A percentile compares a stretch with the other conserved stretches of the same genome.
phyloP scores from a whole-genome alignment of 2,113 vertebrate genomes.

The Lepisosteus oculatus region DNA sequence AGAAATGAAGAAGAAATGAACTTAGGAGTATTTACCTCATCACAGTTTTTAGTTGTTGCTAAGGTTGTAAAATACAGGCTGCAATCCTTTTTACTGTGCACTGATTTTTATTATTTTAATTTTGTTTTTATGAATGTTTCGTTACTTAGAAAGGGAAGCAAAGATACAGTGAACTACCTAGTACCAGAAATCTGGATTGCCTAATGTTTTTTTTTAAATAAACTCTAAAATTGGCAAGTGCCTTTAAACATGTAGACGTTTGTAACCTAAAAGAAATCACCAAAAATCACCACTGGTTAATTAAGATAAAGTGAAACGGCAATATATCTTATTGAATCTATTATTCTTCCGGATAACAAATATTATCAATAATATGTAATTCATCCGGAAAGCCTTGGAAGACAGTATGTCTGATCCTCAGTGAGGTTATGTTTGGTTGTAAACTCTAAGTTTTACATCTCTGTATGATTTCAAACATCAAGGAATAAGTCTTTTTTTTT shows the following conservation, averaged over 20 bases:
- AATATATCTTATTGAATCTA: not conserved
- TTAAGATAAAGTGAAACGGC: not conserved
- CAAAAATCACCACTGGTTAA: conserved; percentile 3
- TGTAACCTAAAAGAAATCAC: conserved; percentile 17
- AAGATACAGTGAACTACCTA: conserved; percentile 35
- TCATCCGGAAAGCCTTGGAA: too few relatives aligned
- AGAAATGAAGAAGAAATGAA: not conserved
- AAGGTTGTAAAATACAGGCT: conserved; percentile 13
- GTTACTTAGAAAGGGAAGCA: conserved; percentile 30
- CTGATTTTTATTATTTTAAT: conserved; percentile 3
- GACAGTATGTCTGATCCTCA: too few relatives aligned
- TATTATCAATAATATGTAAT: not conserved
- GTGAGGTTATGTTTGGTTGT: too few relatives aligned
- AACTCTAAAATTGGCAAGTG: conserved; percentile 61
- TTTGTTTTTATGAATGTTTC: conserved; percentile 10
- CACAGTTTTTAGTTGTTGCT: not conserved
- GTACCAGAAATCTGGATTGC: conserved; percentile 15
- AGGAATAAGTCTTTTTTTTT: too few relatives aligned
- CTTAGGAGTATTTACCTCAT: conserved; percentile 41
- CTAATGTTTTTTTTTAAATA: conserved; percentile 22
- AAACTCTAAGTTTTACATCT: too few relatives aligned
- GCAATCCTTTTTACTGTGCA: conserved; percentile 12
- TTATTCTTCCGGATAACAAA: too few relatives aligned
- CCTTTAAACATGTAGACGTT: conserved; percentile 55
- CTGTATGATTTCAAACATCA: too few relatives aligned